phyloP scores from a whole-genome alignment of 2,113 vertebrate species.

The Saccopteryx bilineata region DNA sequence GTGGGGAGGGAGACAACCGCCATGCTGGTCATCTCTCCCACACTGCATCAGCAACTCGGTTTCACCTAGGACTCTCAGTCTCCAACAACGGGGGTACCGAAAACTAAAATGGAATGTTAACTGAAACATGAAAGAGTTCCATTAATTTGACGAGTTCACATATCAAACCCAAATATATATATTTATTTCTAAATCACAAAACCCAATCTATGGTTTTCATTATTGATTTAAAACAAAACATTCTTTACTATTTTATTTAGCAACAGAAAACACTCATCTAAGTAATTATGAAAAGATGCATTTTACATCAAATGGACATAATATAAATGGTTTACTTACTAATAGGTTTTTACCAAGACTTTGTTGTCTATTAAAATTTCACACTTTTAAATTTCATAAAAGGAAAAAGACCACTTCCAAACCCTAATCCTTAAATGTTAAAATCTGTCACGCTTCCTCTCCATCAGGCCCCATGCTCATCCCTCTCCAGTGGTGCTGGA shows the following conservation, averaged over 20 bases:
- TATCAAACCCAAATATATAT: background rate
- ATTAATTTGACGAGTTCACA: background rate
- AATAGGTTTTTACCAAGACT: background rate
- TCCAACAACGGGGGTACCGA: background rate
- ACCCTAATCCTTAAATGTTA: background rate
- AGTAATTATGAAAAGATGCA: background rate
- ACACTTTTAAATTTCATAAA: conserved; percentile 56
- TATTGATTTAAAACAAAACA: background rate
- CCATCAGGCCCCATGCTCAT: too few relatives aligned
- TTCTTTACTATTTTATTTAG: background rate
- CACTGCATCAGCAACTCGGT: too few relatives aligned
- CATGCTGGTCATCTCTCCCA: background rate
- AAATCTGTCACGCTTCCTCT: background rate
- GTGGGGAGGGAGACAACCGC: background rate
- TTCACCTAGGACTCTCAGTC: background rate
- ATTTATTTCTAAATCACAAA: conserved; percentile 52
- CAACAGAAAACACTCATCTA: background rate
- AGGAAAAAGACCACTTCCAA: background rate
- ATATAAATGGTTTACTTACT: background rate
- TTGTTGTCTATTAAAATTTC: background rate
- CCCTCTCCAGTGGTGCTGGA: background rate
- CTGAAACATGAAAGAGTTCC: background rate
- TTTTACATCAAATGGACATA: background rate
- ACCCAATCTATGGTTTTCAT: background rate
- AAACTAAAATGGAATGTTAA: background rate